Percentiles rank a stretch among this genome's conserved stretches.
phyloP scores from a whole-genome alignment of 1,140 invertebrate genomes.

The Trichomalopsis sarcophagae region DNA sequence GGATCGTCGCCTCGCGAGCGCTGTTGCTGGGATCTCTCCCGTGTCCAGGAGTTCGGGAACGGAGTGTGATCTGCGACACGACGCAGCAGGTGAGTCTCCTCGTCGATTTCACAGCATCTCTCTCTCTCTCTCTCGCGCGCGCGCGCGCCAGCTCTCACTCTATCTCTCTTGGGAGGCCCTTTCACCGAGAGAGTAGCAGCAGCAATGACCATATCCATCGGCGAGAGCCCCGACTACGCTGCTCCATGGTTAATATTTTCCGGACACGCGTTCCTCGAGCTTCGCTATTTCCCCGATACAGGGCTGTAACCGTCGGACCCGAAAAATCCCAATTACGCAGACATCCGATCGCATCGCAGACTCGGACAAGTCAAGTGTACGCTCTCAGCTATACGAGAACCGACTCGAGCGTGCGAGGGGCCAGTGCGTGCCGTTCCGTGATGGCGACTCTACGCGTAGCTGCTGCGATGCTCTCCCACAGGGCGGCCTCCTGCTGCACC shows the following conservation, averaged over 20 bases:
- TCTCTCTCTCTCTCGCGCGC: no score
- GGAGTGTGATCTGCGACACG: not conserved
- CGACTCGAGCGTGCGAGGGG: not conserved
- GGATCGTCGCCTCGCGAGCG: not conserved
- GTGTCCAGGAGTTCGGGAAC: not conserved
- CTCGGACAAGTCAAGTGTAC: not conserved
- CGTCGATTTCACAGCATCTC: slow-evolving; percentile 16
- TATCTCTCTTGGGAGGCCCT: slow-evolving; percentile 16
- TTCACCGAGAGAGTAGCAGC: slow-evolving; percentile 20
- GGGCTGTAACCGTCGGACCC: not conserved
- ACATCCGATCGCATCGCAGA: not conserved
- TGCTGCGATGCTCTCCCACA: not conserved
- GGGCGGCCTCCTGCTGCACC: not conserved
- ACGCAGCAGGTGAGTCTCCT: slow-evolving; percentile 24
- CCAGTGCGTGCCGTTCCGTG: not conserved
- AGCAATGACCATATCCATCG: slow-evolving; percentile 13
- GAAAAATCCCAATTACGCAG: not conserved
- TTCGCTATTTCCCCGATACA: no score
- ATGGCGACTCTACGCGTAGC: not conserved
- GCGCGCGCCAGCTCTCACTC: not conserved
- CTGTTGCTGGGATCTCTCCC: not conserved
- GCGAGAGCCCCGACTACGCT: not conserved
- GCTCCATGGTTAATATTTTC: not conserved
- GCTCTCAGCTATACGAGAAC: not conserved
- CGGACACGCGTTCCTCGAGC: not conserved